phyloP scores from a whole-genome alignment of 2,797 vertebrate species.

The Emys orbicularis region DNA sequence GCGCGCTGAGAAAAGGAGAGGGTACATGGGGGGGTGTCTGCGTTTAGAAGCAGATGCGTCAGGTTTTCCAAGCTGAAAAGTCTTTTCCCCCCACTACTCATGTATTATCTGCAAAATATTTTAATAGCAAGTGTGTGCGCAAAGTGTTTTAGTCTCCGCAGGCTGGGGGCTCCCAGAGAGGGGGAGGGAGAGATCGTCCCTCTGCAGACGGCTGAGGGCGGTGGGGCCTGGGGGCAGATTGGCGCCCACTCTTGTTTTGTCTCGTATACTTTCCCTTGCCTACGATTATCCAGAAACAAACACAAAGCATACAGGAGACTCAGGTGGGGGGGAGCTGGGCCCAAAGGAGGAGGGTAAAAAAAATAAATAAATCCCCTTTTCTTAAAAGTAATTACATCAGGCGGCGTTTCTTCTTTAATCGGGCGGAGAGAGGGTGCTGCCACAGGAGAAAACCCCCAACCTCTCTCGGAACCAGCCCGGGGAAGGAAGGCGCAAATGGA shows the following conservation, averaged over 20 bases:
- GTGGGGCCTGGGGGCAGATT: not conserved
- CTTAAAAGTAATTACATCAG: too few species aligned
- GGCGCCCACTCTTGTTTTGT: not conserved
- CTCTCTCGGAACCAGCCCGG: too few species aligned
- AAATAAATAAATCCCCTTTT: too few species aligned
- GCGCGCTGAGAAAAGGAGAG: not conserved
- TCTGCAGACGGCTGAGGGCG: too few species aligned
- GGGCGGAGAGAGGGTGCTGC: too few species aligned
- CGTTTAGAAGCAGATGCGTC: too few species aligned
- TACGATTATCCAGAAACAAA: not conserved
- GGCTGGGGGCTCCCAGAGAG: not conserved
- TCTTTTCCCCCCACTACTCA: rapidly evolving
- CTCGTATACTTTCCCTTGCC: not conserved
- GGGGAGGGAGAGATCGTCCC: too few species aligned
- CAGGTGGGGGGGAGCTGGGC: too few species aligned
- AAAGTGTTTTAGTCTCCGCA: not conserved
- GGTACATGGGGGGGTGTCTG: rapidly evolving
- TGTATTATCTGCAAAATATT: not conserved
- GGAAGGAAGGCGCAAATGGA: too few species aligned
- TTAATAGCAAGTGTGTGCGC: not conserved
- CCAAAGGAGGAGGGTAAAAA: too few species aligned
- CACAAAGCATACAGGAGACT: not conserved
- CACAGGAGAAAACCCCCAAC: too few species aligned
- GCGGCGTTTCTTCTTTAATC: too few species aligned
- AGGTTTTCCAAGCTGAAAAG: not conserved